Percentiles rank a stretch among this genome's conserved stretches.
These are phyloP conservation scores for Hypselothyrea guttata DNA, from an alignment of 2,888 invertebrate genomes.

Conservation along the genomic window DNA sequence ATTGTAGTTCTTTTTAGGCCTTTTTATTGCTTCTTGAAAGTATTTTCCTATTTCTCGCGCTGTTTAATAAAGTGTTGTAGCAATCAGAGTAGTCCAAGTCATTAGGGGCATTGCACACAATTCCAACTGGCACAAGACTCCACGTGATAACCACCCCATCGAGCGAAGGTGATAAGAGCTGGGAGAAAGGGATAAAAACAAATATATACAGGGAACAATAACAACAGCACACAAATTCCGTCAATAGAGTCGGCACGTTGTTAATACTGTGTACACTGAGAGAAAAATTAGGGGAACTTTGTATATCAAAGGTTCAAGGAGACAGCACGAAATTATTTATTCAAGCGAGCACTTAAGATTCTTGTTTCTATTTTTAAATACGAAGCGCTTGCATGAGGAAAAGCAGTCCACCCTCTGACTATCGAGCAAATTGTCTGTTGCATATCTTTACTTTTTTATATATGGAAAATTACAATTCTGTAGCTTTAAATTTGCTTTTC, in stretches of 20 bases:
- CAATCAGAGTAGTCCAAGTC: slow-evolving; percentile 18
- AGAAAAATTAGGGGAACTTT: too few relatives aligned
- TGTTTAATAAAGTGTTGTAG: not conserved
- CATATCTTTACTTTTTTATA: too few relatives aligned
- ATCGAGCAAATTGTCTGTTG: too few relatives aligned
- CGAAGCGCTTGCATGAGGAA: too few relatives aligned
- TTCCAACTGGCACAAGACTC: slow-evolving; percentile 37
- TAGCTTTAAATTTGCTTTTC: too few relatives aligned
- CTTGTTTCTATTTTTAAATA: too few relatives aligned
- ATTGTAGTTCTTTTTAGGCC: not conserved
- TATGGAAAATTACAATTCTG: too few relatives aligned
- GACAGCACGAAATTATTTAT: too few relatives aligned
- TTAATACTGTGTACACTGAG: too few relatives aligned
- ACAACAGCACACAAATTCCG: slow-evolving; percentile 48
- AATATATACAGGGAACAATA: slow-evolving; percentile 32
- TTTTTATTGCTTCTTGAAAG: not conserved
- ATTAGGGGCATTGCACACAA: slow-evolving; percentile 57
- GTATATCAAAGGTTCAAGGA: too few relatives aligned
- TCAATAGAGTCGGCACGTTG: slow-evolving; percentile 55
- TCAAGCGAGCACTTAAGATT: too few relatives aligned
- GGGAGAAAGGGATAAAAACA: slow-evolving; percentile 5
- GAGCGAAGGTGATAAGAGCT: not conserved
- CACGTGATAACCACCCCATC: slow-evolving; percentile 20
- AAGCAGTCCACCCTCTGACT: too few relatives aligned
- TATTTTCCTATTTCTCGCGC: not conserved